These are phyloP conservation scores for Sarotherodon lohbergeri DNA, from an alignment of 2,113 vertebrate genomes.

Conservation along the genomic window DNA sequence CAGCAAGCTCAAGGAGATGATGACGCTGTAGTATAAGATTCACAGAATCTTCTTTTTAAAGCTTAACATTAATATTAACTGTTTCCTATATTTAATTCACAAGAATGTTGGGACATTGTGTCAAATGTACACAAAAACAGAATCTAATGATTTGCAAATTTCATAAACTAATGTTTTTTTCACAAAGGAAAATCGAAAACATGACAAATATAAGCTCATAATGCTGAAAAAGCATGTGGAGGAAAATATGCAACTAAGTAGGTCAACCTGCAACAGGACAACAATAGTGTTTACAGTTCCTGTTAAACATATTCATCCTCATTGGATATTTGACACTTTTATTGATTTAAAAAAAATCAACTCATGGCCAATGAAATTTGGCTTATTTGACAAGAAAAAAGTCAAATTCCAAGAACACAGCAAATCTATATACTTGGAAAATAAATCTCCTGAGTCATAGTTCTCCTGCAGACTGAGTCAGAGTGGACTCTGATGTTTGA, in stretches of 20 bases:
- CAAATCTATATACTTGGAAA: not conserved
- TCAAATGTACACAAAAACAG: not conserved
- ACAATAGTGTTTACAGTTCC: not conserved
- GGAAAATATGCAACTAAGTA: not conserved
- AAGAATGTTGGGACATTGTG: not conserved
- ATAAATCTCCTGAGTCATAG: not conserved
- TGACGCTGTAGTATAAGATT: not conserved
- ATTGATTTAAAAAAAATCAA: not conserved
- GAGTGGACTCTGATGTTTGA: not conserved
- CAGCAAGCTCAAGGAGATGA: not conserved
- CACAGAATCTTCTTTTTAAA: not conserved
- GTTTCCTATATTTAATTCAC: not conserved
- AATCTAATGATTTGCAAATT: not conserved
- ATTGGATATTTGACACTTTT: not conserved
- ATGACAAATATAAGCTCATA: not conserved
- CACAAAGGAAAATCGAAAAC: not conserved
- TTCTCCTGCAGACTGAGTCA: not conserved
- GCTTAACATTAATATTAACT: not conserved
- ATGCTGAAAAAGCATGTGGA: not conserved
- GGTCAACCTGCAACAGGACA: not conserved
- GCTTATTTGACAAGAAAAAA: not conserved
- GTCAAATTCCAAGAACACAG: not conserved
- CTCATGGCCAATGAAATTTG: accelerated
- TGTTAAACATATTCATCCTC: not conserved
- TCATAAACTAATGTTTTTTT: not conserved